Base-by-base conservation (phyloP, 2,797 vertebrate genomes). In the Enteromius paludinosus region DNA sequence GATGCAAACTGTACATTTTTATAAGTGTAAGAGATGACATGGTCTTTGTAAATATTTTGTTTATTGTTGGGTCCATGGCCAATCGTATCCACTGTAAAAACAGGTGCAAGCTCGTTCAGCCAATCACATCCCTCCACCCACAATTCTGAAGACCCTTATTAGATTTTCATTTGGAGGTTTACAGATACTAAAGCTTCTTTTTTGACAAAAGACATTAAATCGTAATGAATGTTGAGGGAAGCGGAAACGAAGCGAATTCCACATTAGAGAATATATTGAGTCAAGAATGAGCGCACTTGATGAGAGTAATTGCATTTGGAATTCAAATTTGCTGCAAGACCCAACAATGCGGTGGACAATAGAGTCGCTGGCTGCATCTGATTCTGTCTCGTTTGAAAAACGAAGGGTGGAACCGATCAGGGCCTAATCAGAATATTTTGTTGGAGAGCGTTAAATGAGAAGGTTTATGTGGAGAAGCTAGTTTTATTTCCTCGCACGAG, bases 41-140 rank as follows among this genome's bases (percentile, higher is more conserved):
- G 92, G 87, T 93, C 93, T 95, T 95, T 96, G 94, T 96, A 96
- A 95, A 96, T 96, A 96, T 94, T 94, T 90, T 93, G 93, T 95
- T 95, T 91, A 90, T 94, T 52, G 93, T 94, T 95, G 93, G 92
- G 91, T 94, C 95, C 92, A 72, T 92, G 91, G 91, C 90, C 86
- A 83, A 89, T 83, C 70, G 62, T 90, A 85, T 93, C 89, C 87
- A 92, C 93, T 94, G 90, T 93, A 91, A 94, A 92, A 93, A 87
- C 93, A 94, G 94, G 94, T 95, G 94, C 94, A 94, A 94, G 94
- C 91, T 87, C 77, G 86, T 91, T 90, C 35, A 76, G 49, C 72
- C 81, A 82, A 82, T 75, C 61, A 52, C 80, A 45, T 54, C 33
- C 35, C 71, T 68, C 18, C 70, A 73, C 14, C 41, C 70, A 41